Evolutionary conservation across 2,113 vertebrate genomes (phyloP).

Genomic region (Prunella himalayana): DNA sequence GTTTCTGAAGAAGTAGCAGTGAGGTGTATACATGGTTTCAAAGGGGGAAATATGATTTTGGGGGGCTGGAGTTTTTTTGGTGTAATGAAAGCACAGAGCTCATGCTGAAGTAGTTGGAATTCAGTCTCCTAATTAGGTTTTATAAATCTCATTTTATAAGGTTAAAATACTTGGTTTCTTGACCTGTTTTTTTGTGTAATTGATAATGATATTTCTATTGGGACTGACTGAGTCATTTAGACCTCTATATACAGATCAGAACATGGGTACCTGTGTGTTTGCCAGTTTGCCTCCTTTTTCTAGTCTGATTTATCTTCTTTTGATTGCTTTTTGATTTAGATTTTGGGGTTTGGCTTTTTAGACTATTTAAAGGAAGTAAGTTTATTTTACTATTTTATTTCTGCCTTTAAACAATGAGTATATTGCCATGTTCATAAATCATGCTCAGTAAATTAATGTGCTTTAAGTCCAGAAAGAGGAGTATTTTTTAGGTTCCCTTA

Average conservation of each 20-base stretch:
- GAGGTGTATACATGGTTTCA: not conserved
- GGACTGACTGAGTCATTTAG: not conserved
- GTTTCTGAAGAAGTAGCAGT: not conserved
- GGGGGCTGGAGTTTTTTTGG: not conserved
- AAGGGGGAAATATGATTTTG: not conserved
- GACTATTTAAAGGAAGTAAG: not conserved
- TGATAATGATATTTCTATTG: not conserved
- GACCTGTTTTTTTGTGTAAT: not conserved
- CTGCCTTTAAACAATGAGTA: not conserved
- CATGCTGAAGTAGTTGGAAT: not conserved
- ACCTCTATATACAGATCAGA: not conserved
- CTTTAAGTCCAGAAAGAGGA: not conserved
- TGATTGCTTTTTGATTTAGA: not conserved
- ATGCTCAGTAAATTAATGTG: not conserved
- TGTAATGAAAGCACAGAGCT: not conserved
- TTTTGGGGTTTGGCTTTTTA: not conserved
- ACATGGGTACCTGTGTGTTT: not conserved
- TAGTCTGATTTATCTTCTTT: not conserved
- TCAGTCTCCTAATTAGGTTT: not conserved
- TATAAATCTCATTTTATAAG: not conserved
- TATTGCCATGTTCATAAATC: not conserved
- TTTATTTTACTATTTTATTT: not conserved
- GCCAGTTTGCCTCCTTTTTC: not conserved
- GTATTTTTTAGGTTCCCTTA: not conserved
- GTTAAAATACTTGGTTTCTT: not conserved